Base-by-base conservation (phyloP, 2,797 vertebrate genomes). In the Sebastes itinus region DNA sequence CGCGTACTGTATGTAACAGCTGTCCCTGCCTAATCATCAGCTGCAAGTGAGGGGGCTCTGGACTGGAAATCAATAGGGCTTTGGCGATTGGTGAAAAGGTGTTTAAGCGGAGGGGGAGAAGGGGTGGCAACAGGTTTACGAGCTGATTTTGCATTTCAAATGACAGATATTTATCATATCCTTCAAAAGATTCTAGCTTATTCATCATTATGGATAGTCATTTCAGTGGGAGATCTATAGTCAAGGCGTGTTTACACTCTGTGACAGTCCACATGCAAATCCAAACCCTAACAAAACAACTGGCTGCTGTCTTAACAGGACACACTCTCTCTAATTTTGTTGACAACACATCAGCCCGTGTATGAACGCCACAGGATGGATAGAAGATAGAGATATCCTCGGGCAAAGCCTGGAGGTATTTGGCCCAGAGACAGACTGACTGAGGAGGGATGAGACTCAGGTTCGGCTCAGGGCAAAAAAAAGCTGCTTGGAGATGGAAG, bases 1-100 rank as follows among this genome's bases (percentile, higher is more conserved):
- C 80, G 85, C 81, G 94, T 92, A 77, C 82, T 82, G 94, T 93
- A 95, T 87, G 87, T 71, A 80, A 86, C 92, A 95, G 93, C 91
- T 93, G 91, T 55, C 92, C 67, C 66, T 69, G 86, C 77, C 84
- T 90, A 89, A 92, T 81, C 84, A 90, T 78, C 88, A 82, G 86
- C 85, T 89, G 88, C 78, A 75, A 84, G 83, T 22, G 56, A 82
- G 35, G 67, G 66, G 60, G 75, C 77, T 76, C 70, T 52, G 74
- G 76, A 84, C 81, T 81, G 81, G 73, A 86, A 78, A 86, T 82
- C 38, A 79, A 76, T 75, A 85, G 75, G 60, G 46, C 55, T 71
- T 66, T 76, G 83, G 22, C 66, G 32, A 62, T 52, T n/a, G 70
- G 61, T 46, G 35, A 32, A 60, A 81, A 76, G 56, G 64, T 72